phyloP scores from a whole-genome alignment of 2,888 invertebrate genomes.

The Cyaniris semiargus region DNA sequence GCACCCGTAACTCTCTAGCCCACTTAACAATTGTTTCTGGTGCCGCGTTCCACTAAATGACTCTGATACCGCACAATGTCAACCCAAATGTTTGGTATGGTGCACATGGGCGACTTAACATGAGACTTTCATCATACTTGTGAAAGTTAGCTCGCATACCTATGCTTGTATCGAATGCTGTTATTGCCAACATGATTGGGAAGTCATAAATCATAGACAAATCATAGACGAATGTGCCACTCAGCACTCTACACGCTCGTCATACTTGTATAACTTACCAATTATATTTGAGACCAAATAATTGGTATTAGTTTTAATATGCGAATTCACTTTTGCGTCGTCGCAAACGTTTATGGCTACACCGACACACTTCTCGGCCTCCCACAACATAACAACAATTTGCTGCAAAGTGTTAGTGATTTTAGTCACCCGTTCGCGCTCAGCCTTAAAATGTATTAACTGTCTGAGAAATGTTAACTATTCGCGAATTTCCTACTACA shows the following conservation, averaged over 20 bases:
- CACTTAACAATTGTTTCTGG: conserved; percentile 63
- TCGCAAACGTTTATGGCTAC: too few species aligned
- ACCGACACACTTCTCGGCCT: not conserved
- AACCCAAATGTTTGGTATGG: not conserved
- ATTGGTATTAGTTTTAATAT: not conserved
- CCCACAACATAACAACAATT: too few species aligned
- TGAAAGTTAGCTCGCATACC: too few species aligned
- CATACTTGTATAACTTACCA: too few species aligned
- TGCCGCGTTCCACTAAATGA: conserved; percentile 51
- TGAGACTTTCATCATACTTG: not conserved
- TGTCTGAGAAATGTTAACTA: conserved; percentile 29
- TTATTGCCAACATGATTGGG: too few species aligned
- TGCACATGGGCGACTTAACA: not conserved
- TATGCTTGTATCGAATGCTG: too few species aligned
- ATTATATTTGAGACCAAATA: too few species aligned
- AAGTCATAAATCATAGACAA: too few species aligned
- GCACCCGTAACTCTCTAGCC: conserved; percentile 65
- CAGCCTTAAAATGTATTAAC: not conserved
- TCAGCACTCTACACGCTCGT: too few species aligned
- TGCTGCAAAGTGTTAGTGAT: not conserved
- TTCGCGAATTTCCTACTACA: conserved; percentile 32
- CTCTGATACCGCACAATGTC: conserved; percentile 46
- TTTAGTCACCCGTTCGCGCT: not conserved
- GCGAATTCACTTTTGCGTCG: not conserved
- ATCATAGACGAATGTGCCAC: not conserved